Evolutionary conservation across 2,888 invertebrate genomes (phyloP).

Genomic region (Xestia sexstrigata): DNA sequence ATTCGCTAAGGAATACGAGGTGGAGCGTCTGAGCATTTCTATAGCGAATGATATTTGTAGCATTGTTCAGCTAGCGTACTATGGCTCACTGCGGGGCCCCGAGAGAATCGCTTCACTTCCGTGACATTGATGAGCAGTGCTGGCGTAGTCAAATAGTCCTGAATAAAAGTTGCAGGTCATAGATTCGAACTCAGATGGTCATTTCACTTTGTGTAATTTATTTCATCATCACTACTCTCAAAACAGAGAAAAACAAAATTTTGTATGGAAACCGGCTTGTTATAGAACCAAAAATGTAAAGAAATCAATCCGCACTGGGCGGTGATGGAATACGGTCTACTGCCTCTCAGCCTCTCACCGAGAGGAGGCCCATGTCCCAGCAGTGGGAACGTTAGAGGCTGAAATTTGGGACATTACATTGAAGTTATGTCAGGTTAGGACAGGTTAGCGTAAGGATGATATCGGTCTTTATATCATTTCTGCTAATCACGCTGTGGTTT

Average conservation of each 20-base stretch:
- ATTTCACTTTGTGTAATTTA: not conserved
- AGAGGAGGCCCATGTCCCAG: too few relatives aligned
- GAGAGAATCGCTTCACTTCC: not conserved
- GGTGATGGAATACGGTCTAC: not conserved
- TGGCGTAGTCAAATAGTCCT: not conserved
- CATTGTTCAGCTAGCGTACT: conserved; percentile 21
- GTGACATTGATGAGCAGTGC: not conserved
- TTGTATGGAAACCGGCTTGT: too few relatives aligned
- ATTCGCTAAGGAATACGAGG: not conserved
- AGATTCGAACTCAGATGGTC: not conserved
- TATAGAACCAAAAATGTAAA: too few relatives aligned
- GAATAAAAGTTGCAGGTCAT: not conserved
- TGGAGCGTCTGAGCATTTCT: not conserved
- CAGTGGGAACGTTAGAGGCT: too few relatives aligned
- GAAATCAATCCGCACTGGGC: too few relatives aligned
- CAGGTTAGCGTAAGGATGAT: too few relatives aligned
- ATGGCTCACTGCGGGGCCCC: not conserved
- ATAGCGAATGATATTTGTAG: conserved; percentile 5
- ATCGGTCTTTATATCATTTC: too few relatives aligned
- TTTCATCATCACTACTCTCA: not conserved
- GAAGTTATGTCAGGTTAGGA: too few relatives aligned
- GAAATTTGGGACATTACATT: too few relatives aligned
- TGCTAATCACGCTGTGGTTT: too few relatives aligned
- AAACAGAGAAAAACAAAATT: not conserved
- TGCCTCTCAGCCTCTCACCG: too few relatives aligned